phyloP scores from a whole-genome alignment of 2,797 vertebrate species.

The Eleutherodactylus coqui region DNA sequence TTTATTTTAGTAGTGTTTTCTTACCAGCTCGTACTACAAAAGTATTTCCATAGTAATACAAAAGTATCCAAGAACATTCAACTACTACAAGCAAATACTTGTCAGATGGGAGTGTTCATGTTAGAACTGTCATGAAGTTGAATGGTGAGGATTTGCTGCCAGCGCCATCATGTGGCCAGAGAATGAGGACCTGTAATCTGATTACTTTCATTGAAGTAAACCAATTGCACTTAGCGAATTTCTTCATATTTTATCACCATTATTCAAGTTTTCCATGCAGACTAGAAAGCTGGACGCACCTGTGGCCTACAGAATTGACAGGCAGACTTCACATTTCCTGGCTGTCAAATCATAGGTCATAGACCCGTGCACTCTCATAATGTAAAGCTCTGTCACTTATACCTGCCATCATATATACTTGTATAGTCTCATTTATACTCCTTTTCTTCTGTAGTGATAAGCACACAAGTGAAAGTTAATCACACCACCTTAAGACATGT shows the following conservation, averaged over 20 bases:
- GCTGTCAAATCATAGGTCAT: constrained; percentile 65
- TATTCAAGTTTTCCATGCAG: not conserved
- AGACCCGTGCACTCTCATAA: constrained; percentile 51
- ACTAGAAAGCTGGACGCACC: constrained; percentile 48
- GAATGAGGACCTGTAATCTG: not conserved
- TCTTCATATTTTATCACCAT: not conserved
- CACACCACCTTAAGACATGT: no score
- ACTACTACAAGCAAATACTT: not conserved
- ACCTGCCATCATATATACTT: not conserved
- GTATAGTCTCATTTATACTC: not conserved
- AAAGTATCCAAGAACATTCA: not conserved
- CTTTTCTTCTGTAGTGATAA: not conserved
- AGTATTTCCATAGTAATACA: not conserved
- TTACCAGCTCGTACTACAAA: not conserved
- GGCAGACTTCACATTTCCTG: constrained; percentile 58
- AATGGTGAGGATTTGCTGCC: not conserved
- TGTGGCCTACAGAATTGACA: constrained; percentile 64
- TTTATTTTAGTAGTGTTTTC: not conserved
- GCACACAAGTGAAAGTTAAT: not conserved
- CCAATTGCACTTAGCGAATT: not conserved
- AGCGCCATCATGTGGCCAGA: not conserved
- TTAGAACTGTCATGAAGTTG: not conserved
- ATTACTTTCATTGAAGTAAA: not conserved
- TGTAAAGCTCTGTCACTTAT: not conserved
- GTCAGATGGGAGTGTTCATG: not conserved